Conservation (phyloP, 2,888 invertebrate species). For the Elaeidobius kamerunicus region DNA sequence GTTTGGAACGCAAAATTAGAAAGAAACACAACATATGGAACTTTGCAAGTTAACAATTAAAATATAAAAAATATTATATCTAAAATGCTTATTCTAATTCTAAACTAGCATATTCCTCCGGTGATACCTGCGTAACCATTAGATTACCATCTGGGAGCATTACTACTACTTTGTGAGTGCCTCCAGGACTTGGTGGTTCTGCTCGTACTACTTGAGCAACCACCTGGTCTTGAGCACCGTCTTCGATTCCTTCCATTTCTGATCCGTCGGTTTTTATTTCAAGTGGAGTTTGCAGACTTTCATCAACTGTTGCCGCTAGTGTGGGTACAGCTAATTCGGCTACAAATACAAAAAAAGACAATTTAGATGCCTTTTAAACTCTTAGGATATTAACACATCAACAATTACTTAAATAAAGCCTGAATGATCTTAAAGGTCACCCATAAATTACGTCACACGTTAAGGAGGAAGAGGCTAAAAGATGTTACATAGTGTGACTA, state of each 20-base stretch:
- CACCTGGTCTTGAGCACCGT: constrained; percentile 59
- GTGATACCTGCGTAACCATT: constrained; percentile 85
- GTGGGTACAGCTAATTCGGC: constrained; percentile 6
- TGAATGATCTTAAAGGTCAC: too few relatives aligned
- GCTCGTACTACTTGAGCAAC: constrained; percentile 85
- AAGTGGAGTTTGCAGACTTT: constrained; percentile 39
- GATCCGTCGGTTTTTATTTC: constrained; percentile 50
- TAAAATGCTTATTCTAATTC: constrained; percentile 44
- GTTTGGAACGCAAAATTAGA: neutral
- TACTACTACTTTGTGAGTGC: constrained; percentile 79
- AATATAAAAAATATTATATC: constrained; percentile 6
- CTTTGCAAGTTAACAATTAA: constrained; percentile 15
- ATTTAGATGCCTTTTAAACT: too few relatives aligned
- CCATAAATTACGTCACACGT: too few relatives aligned
- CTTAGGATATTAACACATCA: too few relatives aligned
- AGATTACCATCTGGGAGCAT: constrained; percentile 80
- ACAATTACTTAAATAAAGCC: too few relatives aligned
- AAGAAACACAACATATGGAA: constrained; percentile 7
- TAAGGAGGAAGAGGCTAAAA: too few relatives aligned
- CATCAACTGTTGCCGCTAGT: constrained; percentile 25
- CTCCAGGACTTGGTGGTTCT: constrained; percentile 80
- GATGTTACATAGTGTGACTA: too few relatives aligned
- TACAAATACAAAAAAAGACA: constrained; percentile 3
- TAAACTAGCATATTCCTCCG: constrained; percentile 74
- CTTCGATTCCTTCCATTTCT: constrained; percentile 22